phyloP scores from a whole-genome alignment of 1,140 invertebrate genomes.

The Brachionus angularis region DNA sequence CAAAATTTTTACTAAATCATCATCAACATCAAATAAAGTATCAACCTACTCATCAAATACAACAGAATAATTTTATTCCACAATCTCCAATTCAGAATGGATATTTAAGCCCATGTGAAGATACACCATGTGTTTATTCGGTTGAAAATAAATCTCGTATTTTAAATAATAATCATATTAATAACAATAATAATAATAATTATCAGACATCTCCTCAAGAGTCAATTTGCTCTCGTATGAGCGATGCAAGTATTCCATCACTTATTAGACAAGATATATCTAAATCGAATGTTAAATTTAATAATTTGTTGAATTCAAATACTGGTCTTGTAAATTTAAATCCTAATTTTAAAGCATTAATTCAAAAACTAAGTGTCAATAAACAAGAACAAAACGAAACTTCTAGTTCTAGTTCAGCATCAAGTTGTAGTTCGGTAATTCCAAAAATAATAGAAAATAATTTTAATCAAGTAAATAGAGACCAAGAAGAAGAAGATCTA shows the following conservation, averaged over 20 bases:
- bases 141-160: too few species aligned
- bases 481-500: not conserved
- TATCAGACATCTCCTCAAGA: constrained; percentile 10
- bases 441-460: constrained; percentile 1
- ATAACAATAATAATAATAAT: too few species aligned
- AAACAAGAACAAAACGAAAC: not conserved
- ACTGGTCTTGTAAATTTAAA: not conserved
- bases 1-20: constrained; percentile 13
- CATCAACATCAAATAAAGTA: too few species aligned
- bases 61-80: too few species aligned
- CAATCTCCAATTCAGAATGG: too few species aligned
- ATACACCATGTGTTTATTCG: not conserved
- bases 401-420: not conserved
- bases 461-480: too few species aligned
- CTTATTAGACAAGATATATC: not conserved
- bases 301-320: too few species aligned
- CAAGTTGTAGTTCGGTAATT: not conserved
- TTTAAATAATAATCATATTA: too few species aligned
- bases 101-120: not conserved
- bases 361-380: not conserved
- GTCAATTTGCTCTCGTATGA: constrained; percentile 34
- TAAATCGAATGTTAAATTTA: not conserved
- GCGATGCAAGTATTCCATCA: constrained; percentile 27
- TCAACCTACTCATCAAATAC: not conserved
- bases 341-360: constrained; percentile 10